Conservation (phyloP, 1,140 invertebrate species). For the Propsilocerus akamusi region DNA sequence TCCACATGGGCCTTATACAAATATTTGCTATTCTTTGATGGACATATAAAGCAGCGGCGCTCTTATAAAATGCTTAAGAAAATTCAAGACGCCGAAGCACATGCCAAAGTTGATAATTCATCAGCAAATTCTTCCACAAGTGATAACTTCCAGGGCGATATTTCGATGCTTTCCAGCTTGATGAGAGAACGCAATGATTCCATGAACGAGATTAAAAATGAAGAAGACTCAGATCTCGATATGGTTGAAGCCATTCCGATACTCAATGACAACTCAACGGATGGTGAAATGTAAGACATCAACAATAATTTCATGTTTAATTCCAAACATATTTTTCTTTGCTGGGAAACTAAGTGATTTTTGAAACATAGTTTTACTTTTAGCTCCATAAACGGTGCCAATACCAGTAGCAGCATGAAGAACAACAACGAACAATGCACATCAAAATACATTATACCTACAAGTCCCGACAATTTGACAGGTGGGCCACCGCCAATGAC, state of each 20-base stretch:
- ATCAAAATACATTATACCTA: neutral
- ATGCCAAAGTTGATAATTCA: neutral
- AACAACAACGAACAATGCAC: neutral
- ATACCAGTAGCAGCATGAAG: no score
- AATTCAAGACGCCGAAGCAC: conserved; percentile 1
- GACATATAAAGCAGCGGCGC: conserved; percentile 19
- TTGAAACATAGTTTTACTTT: neutral
- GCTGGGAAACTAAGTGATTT: neutral
- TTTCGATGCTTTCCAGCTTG: neutral
- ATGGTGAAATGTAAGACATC: neutral
- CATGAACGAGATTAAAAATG: neutral
- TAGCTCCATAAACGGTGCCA: neutral
- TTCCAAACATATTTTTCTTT: neutral
- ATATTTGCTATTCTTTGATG: conserved; percentile 18
- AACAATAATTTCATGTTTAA: no score
- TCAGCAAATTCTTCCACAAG: neutral
- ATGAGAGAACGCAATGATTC: neutral
- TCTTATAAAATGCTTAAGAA: conserved; percentile 14
- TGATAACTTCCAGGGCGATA: neutral
- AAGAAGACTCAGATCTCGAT: neutral
- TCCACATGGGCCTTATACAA: conserved; percentile 22
- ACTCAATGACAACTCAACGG: neutral
- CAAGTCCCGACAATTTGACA: neutral
- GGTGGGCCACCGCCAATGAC: neutral
- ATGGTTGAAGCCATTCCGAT: conserved; percentile 1